Conservation (phyloP, 1,140 invertebrate species). For the Littorina saxatilis region DNA sequence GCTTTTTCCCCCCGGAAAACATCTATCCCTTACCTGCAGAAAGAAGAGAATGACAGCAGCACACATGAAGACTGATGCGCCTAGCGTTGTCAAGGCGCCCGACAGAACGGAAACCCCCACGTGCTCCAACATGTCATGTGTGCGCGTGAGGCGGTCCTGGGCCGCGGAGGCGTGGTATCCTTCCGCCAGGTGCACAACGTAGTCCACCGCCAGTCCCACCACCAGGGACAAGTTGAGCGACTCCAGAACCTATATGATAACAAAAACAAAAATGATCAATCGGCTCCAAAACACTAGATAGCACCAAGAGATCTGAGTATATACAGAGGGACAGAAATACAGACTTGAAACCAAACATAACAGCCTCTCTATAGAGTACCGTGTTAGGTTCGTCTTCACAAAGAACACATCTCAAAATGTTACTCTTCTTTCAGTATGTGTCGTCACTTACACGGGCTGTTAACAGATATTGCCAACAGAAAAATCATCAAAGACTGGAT, state of each 20-base stretch:
- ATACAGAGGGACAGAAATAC: conserved; percentile 63
- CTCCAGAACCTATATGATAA: conserved; percentile 67
- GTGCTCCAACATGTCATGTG: conserved; percentile 65
- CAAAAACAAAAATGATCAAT: conserved; percentile 54
- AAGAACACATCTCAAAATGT: too few relatives aligned
- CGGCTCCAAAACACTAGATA: conserved; percentile 58
- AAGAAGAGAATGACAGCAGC: conserved; percentile 61
- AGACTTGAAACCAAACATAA: too few relatives aligned
- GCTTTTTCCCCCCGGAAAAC: too few relatives aligned
- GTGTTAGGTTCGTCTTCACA: too few relatives aligned
- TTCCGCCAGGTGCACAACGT: conserved; percentile 72
- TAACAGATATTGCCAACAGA: too few relatives aligned
- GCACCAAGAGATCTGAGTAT: conserved; percentile 62
- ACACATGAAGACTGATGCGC: conserved; percentile 67
- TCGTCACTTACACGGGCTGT: too few relatives aligned
- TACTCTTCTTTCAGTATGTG: too few relatives aligned
- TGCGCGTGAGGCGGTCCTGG: conserved; percentile 51
- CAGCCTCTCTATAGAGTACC: too few relatives aligned
- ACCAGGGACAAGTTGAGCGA: conserved; percentile 68
- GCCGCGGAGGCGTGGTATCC: conserved; percentile 63
- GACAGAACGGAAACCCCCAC: conserved; percentile 68
- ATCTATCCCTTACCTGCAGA: conserved; percentile 29
- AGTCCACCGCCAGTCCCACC: conserved; percentile 71
- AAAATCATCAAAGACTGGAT: too few relatives aligned
- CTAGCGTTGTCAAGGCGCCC: conserved; percentile 64